phyloP scores from a whole-genome alignment of 2,888 invertebrate genomes.

The Acrobeloides nanus region DNA sequence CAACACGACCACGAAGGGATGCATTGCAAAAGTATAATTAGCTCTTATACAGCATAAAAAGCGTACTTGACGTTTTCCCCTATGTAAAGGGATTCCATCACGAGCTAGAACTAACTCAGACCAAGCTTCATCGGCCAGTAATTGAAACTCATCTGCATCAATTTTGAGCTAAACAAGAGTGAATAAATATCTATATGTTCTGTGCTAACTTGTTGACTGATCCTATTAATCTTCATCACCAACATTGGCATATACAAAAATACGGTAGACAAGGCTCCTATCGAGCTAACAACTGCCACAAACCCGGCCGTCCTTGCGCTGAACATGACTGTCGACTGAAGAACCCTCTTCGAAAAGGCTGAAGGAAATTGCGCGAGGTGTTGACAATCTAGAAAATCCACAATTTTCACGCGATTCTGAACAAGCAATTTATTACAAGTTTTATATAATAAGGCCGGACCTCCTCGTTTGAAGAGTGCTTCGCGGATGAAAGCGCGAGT shows the following conservation, averaged over 20 bases:
- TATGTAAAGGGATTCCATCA: constrained; percentile 2
- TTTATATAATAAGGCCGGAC: too few relatives aligned
- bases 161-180: constrained; percentile 19
- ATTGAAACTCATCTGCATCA: constrained; percentile 26
- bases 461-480: too few relatives aligned
- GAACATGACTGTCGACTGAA: too few relatives aligned
- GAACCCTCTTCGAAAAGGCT: too few relatives aligned
- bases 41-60: too few relatives aligned
- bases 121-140: constrained; percentile 33
- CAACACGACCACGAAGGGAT: too few relatives aligned
- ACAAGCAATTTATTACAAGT: too few relatives aligned
- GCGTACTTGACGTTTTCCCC: constrained; percentile 11
- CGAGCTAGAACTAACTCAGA: constrained; percentile 15
- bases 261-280: constrained; percentile 17
- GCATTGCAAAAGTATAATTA: too few relatives aligned
- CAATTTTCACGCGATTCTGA: too few relatives aligned
- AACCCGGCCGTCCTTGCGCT: constrained; percentile 21
- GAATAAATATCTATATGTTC: neutral
- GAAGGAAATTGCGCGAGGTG: too few relatives aligned
- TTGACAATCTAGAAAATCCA: too few relatives aligned
- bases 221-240: constrained; percentile 22
- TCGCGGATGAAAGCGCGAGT: too few relatives aligned
- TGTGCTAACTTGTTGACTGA: constrained; percentile 21
- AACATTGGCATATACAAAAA: constrained; percentile 28
- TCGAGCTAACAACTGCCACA: constrained; percentile 21